Evolutionary conservation across 2,888 invertebrate species (phyloP).

Genomic region (Polietes domitor): DNA sequence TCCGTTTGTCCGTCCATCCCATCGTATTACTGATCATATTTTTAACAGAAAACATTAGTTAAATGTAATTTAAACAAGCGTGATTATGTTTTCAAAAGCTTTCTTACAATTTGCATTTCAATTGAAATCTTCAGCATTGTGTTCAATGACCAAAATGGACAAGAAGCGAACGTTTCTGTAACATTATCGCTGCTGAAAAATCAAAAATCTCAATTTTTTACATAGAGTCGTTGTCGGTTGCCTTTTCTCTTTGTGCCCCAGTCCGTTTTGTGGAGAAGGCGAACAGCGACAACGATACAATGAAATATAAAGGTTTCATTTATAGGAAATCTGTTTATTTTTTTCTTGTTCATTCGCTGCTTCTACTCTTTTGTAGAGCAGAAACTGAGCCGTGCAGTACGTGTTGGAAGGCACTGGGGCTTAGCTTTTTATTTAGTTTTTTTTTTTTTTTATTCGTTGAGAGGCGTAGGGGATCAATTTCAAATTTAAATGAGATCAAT

Average conservation of each 20-base stretch:
- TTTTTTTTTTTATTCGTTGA: no score
- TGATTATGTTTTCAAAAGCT: constrained; percentile 68
- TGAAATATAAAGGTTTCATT: constrained; percentile 27
- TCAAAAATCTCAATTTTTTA: constrained; percentile 66
- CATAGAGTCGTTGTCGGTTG: constrained; percentile 26
- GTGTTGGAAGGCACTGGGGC: not conserved
- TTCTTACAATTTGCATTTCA: constrained; percentile 68
- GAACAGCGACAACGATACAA: not conserved
- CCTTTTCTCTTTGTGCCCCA: not conserved
- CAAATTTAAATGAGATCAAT: constrained; percentile 9
- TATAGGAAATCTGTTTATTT: constrained; percentile 27
- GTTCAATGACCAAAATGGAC: constrained; percentile 57
- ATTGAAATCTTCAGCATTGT: constrained; percentile 61
- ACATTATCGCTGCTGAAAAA: constrained; percentile 63
- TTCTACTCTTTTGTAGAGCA: constrained; percentile 41
- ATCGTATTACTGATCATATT: not conserved
- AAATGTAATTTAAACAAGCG: constrained; percentile 68
- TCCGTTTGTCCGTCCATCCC: not conserved
- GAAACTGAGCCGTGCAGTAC: not conserved
- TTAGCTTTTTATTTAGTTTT: not conserved
- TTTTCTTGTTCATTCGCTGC: no score
- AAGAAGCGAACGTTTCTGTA: constrained; percentile 52
- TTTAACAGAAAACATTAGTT: constrained; percentile 58
- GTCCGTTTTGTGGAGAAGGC: constrained; percentile 8
- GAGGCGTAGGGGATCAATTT: constrained; percentile 1